phyloP scores from a whole-genome alignment of 2,888 invertebrate genomes.

The Tenthredo livida region DNA sequence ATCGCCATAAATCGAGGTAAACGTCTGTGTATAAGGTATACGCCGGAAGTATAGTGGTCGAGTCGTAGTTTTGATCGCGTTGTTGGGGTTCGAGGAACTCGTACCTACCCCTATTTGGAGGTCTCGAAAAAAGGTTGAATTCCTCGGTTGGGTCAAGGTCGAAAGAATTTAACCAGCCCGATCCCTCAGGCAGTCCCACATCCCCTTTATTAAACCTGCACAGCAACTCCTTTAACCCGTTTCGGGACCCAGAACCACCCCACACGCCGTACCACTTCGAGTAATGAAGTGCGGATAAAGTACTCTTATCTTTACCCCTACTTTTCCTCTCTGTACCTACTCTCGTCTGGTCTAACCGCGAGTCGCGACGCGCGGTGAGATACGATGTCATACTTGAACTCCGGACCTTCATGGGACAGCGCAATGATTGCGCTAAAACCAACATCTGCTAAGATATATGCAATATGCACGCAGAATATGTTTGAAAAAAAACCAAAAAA shows the following conservation, averaged over 20 bases:
- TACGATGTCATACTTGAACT: neutral
- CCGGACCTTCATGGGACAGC: neutral
- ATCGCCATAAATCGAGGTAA: constrained; percentile 38
- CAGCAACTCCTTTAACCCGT: constrained; percentile 26
- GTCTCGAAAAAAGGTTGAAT: neutral
- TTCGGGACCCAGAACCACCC: constrained; percentile 34
- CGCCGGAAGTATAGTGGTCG: neutral
- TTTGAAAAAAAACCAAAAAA: too few relatives aligned
- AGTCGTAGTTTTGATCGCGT: neutral
- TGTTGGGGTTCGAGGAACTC: constrained; percentile 38
- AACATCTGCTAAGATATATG: neutral
- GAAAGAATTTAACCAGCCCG: constrained; percentile 8
- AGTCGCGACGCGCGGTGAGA: neutral
- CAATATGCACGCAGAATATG: too few relatives aligned
- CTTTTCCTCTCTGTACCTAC: constrained; percentile 26
- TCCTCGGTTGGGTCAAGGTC: constrained; percentile 50
- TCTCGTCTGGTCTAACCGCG: constrained; percentile 25
- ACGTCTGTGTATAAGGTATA: constrained; percentile 31
- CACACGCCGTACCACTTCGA: constrained; percentile 30
- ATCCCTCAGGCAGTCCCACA: constrained; percentile 7
- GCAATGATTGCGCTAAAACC: neutral
- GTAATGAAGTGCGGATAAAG: constrained; percentile 50
- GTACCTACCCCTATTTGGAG: neutral
- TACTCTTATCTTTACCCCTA: constrained; percentile 39
- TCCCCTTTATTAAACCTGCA: constrained; percentile 25